Conservation (phyloP, 2,797 vertebrate species). For the Pipistrellus nathusii region DNA sequence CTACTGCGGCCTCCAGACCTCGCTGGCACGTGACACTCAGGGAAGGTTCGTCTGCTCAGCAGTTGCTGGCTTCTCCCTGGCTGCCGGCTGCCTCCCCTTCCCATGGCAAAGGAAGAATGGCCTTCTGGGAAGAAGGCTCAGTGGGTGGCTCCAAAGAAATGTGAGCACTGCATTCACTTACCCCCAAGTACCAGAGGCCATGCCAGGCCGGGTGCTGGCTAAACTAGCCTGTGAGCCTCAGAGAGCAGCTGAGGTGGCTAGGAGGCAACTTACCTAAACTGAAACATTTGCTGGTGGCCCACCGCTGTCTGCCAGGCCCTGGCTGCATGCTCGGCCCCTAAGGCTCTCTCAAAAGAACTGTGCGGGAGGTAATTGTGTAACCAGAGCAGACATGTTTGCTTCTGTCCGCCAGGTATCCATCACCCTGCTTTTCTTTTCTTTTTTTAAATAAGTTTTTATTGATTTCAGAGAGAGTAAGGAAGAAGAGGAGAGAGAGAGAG, state of each 20-base stretch:
- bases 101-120: not conserved
- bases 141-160: not conserved
- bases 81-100: not conserved
- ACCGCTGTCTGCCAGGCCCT: not conserved
- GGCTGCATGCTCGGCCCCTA: not conserved
- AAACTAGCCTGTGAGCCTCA: not conserved
- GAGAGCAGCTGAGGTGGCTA: not conserved
- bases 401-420: not conserved
- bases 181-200: not conserved
- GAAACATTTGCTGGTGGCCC: not conserved
- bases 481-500: no score
- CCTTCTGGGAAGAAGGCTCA: not conserved
- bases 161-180: not conserved
- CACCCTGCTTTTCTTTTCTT: not conserved
- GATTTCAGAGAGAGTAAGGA: no score
- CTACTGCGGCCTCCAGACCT: not conserved
- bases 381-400: not conserved
- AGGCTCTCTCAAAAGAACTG: not conserved
- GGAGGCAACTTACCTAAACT: not conserved
- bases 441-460: no score
- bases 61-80: not conserved
- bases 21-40: not conserved
- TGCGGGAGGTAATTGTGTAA: not conserved
- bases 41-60: not conserved
- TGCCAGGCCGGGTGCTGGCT: not conserved